These are phyloP conservation scores for Meda fulgida DNA, from an alignment of 2,797 vertebrate genomes.

Conservation along the genomic window DNA sequence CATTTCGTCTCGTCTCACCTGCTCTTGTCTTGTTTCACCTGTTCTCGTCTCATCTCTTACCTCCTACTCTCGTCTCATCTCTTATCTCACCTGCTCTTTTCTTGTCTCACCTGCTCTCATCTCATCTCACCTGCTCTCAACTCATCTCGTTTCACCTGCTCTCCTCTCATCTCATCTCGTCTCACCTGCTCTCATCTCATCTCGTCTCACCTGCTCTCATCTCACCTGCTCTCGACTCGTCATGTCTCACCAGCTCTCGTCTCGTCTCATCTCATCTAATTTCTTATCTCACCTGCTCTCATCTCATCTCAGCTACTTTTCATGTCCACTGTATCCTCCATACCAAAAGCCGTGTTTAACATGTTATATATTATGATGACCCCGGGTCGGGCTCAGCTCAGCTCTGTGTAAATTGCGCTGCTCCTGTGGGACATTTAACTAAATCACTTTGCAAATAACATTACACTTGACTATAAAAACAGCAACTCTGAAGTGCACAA, in stretches of 20 bases:
- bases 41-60: background rate
- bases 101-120: background rate
- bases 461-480: background rate
- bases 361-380: background rate
- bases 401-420: background rate
- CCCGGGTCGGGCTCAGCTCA: background rate
- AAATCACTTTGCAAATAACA: conserved; percentile 6
- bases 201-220: too few relatives aligned
- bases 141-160: background rate
- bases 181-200: too few relatives aligned
- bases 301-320: background rate
- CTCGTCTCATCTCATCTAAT: too few relatives aligned
- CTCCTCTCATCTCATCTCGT: accelerated
- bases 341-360: background rate
- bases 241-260: too few relatives aligned
- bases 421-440: conserved; percentile 10
- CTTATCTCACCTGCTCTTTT: background rate
- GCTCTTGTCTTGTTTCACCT: background rate
- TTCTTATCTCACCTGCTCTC: background rate
- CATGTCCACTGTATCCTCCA: background rate
- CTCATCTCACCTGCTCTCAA: background rate
- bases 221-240: too few relatives aligned
- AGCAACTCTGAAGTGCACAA: background rate
- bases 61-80: background rate
- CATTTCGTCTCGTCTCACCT: accelerated